Base-by-base conservation (phyloP, 2,113 vertebrate genomes). In the Apus apus region DNA sequence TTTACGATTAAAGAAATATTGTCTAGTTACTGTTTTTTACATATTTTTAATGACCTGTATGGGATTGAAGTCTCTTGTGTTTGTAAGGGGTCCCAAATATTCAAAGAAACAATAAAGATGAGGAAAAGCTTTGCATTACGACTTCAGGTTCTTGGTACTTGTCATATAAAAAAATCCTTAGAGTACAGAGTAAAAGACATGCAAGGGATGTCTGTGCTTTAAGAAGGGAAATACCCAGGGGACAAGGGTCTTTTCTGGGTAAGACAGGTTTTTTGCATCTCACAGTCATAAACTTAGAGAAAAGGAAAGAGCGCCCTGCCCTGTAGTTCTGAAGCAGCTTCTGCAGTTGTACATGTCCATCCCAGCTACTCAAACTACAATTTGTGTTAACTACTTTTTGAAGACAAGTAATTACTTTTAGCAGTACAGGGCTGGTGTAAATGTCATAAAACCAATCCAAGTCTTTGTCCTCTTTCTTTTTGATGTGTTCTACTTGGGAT, bases 101-200 rank as follows among this genome's bases (percentile, higher is more conserved):
- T 89, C 15, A 58, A 92, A 84, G n/a, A 65, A 94, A 64, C 73
- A 94, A 85, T 76, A 93, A 84, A 96, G 56, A 64, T 6, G 53
- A 75, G 30, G 22, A 85, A 85, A 66, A 80, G 21, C 54, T 76
- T 54, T 70, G 45, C 45, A 8, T 84, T 74, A 22, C 50, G 45
- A 25, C 7, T 50, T 34, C 5, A 34, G 30, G 13, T 67, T 92
- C 25, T 91, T 82, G 27, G 57, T 34, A 67, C 18, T 27, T 23
- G 6, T 54, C 15, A 14, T 8, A 23, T 56, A 27, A 61, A 27
- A 61, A 79, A 70, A 29, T 27, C n/a, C 23, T 38, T 77, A 60
- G 32, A 64, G 17, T 1, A 9, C 65, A 81, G 85, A 90, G 53
- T 57, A 60, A 66, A 62, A 94, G 23, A 27, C 20, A 4, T 6